Conservation (phyloP, 2,113 vertebrate species). For the Limanda limanda region DNA sequence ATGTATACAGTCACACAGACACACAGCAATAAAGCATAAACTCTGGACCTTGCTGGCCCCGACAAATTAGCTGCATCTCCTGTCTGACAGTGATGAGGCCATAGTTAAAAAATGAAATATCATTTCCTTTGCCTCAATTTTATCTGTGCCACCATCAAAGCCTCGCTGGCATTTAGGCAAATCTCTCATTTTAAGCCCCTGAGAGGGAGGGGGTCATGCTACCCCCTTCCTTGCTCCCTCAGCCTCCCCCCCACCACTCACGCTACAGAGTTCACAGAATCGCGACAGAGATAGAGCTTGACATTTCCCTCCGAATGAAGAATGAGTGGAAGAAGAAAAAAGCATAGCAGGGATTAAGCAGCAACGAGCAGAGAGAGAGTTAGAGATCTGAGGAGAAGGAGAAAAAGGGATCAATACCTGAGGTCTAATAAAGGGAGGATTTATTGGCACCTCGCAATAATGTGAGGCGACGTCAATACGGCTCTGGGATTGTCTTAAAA, state of each 20-base stretch:
- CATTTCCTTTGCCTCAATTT: slow-evolving; percentile 31
- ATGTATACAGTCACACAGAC: slow-evolving; percentile 15
- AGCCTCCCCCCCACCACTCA: neutral
- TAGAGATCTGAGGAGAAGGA: slow-evolving; percentile 54
- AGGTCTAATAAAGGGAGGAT: slow-evolving; percentile 75
- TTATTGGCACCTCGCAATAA: slow-evolving; percentile 72
- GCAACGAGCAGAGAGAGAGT: slow-evolving; percentile 35
- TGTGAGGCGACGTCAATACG: slow-evolving; percentile 65
- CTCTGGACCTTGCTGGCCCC: neutral
- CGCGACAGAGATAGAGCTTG: slow-evolving; percentile 57
- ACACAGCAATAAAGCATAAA: neutral
- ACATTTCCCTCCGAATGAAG: slow-evolving; percentile 66
- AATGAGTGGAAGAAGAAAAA: neutral
- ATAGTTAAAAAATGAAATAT: slow-evolving; percentile 52
- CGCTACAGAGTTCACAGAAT: slow-evolving; percentile 28
- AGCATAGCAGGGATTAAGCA: slow-evolving; percentile 51
- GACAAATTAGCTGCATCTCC: slow-evolving; percentile 14
- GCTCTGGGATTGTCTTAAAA: slow-evolving; percentile 59
- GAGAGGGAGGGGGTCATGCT: slow-evolving; percentile 26
- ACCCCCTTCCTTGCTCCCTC: neutral
- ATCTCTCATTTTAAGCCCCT: slow-evolving; percentile 54
- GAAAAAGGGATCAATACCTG: slow-evolving; percentile 66
- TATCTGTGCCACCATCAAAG: slow-evolving; percentile 55
- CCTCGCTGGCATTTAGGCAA: slow-evolving; percentile 64
- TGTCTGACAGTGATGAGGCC: neutral